Evolutionary conservation across 2,113 vertebrate species (phyloP), one percentile per base, ranked within the genome.

Genomic region (Clinocottus analis): DNA sequence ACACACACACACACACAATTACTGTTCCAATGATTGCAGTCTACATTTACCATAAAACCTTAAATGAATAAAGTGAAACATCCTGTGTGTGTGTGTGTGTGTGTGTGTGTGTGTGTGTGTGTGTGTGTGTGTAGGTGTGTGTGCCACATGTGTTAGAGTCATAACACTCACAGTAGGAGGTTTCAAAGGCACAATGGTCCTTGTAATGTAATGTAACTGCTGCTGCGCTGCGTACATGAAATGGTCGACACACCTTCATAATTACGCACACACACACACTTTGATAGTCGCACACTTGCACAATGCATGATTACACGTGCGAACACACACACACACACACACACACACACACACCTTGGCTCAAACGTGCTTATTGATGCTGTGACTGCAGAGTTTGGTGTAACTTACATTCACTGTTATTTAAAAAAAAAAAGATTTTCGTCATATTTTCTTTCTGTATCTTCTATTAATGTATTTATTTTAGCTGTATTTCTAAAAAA

Each of bases 121-220:
- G 55, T 82, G 69, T 71, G 71, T 72, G 60, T 80, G 45, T 66
- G 70, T 33, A 33, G 33, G 33, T 71, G 83, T 77, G 74, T 82
- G 77, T 81, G 63, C 68, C 75, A 86, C 87, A 90, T 89, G 84
- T 92, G 89, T 82, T 79, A 75, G 56, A 89, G 80, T 64, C 77
- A 83, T 89, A 82, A 84, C 71, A 51, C 49, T 75, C 85, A 39
- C 85, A 80, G 80, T 67, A 56, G 85, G 81, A 68, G 85, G 80
- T 65, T 82, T 74, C 4, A 72, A 49, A 73, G 69, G 67, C 75
- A 89, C 82, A 85, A 53, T 70, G 64, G 82, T 73, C 47, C 66
- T 37, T 85, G 60, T 85, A 69, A 72, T 56, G 65, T 25, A 73
- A 68, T 56, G 65, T 25, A 73, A 68, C 39, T 72, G 85, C 62